Percentiles rank a stretch among this genome's conserved stretches.
Evolutionary conservation across 2,888 invertebrate genomes (phyloP).

Genomic region (Drosophila neonasuta): DNA sequence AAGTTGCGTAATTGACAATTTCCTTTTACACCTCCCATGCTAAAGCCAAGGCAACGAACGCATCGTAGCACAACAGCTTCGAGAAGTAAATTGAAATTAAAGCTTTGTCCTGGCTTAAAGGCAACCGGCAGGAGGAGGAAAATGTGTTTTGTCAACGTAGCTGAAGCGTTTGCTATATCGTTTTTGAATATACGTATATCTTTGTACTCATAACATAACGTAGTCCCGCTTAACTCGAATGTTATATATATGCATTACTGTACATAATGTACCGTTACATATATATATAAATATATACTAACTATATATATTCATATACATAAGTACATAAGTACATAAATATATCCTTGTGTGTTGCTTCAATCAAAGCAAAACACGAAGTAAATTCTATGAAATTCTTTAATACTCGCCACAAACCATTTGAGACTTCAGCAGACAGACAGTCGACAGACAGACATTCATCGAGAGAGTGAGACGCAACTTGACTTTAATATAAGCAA

Average conservation of each 20-base stretch:
- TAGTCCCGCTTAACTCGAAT: constrained; percentile 9
- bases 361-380: constrained; percentile 14
- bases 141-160: neutral
- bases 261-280: neutral
- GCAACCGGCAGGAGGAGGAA: neutral
- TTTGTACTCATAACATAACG: constrained; percentile 8
- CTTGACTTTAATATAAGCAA: neutral
- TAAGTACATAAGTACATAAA: neutral
- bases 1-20: constrained; percentile 32
- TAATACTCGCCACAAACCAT: constrained; percentile 29
- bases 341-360: constrained; percentile 15
- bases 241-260: constrained; percentile 1
- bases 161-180: neutral
- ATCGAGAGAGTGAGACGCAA: neutral
- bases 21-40: constrained; percentile 18
- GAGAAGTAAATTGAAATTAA: constrained; percentile 22
- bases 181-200: constrained; percentile 10
- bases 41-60: constrained; percentile 8
- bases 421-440: constrained; percentile 9
- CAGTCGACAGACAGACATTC: constrained; percentile 8
- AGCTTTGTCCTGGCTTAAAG: constrained; percentile 16
- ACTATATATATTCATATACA: neutral
- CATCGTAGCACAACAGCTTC: neutral
- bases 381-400: constrained; percentile 19
- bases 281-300: neutral